Base-by-base conservation (phyloP, 2,888 invertebrate species). In the Limenitis camilla region DNA sequence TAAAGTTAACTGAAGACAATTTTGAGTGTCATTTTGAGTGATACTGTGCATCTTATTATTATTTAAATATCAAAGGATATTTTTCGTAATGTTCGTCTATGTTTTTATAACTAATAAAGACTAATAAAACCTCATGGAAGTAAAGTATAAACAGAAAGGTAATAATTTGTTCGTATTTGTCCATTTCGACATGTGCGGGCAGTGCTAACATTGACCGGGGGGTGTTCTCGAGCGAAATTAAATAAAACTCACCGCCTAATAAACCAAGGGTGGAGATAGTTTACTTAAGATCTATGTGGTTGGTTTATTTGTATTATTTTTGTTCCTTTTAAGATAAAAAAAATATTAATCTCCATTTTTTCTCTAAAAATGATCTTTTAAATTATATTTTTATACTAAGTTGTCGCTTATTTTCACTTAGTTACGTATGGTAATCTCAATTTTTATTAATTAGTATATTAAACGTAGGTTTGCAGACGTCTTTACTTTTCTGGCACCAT, bases 81-180 rank as follows among this genome's bases (percentile, higher is more conserved):
- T n/a, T n/a, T n/a, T n/a, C n/a, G n/a, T n/a, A n/a, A n/a, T n/a
- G n/a, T n/a, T n/a, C n/a, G n/a, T n/a, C n/a, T n/a, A n/a, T n/a
- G n/a, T n/a, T n/a, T n/a, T n/a, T n/a, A n/a, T n/a, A n/a, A n/a
- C 9, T 28, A 40, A 8, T 5, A 28, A 4, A 6, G 10, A 5
- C 30, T 31, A 42, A 49, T 42, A 50, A 48, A 49, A 42, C 28
- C 43, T 44, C 29, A n/a, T 40, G 19, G 39, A 19, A 29, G 5
- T 33, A 10, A 33, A 71, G 72, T 77, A 76, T 78, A 72, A 67
- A 61, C 66, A 68, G 61, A 66, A 74, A 76, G 74, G 77, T 77
- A 85, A 84, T 85, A 85, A 82, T 84, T 87, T 80, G 72, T 65
- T 62, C 70, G 73, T 82, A 78, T 83, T 85, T 84, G 82, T 77